Base-by-base conservation (phyloP, 1,140 invertebrate genomes). In the Himalopsyche phryganea region DNA sequence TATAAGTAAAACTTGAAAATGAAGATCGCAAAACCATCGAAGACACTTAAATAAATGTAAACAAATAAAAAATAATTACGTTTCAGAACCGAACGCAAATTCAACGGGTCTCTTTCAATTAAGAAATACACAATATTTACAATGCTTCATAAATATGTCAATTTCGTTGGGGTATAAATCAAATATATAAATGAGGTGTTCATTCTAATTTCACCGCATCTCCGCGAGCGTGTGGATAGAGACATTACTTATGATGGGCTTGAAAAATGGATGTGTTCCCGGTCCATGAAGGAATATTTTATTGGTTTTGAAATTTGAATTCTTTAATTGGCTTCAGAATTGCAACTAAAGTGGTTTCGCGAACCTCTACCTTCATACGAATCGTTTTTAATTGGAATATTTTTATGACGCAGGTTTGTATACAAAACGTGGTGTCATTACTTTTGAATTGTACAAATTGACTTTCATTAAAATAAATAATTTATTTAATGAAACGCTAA, bases 261-360 rank as follows among this genome's bases (percentile, higher is more conserved):
- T 57, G 52, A 55, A 57, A 48, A 63, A 57, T 60, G 52, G 41
- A 41, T 47, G 11, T 32, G 38, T 54, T 44, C 20, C 33, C 3
- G 50, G 46, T 44, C 19, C 36, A 51, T 45, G 60, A 44, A 46
- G 32, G 36, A 52, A 60, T 63, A 51, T 59, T 59, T 63, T 63
- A 63, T 63, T 54, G 57, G 52, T 63, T 63, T 60, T 60, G 35
- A 54, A 60, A 64, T 64, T 64, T 64, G 50, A 64, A 64, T 64
- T 58, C 62, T 64, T 60, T 60, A 60, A 64, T 64, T 64, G 62
- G 62, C 50, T 60, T 36, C 13, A 40, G 38, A n/a, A n/a, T 5
- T 40, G 15, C 38, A 40, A n/a, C 38, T 13, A 40, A 40, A 40
- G 15, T 40, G 38, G n/a, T 40, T 40, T 40, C 15, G 38, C 18